Conservation (phyloP, 1,140 invertebrate species). For the Zaprionus vittiger region DNA sequence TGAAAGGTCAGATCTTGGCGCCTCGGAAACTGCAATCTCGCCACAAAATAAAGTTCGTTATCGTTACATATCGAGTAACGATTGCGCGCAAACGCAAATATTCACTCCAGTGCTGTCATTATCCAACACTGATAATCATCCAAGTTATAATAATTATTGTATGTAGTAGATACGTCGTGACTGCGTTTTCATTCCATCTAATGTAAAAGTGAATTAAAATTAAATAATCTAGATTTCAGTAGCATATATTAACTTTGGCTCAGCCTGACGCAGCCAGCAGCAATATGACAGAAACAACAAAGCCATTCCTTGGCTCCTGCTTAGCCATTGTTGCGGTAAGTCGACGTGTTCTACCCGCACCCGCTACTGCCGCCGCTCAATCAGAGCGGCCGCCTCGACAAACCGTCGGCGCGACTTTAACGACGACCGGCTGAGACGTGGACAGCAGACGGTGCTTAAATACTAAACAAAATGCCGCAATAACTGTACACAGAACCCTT, state of each 20-base stretch:
- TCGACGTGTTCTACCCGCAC: slow-evolving; percentile 68
- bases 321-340: slow-evolving; percentile 70
- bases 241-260: slow-evolving; percentile 35
- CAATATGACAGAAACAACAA: slow-evolving; percentile 64
- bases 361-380: slow-evolving; percentile 1
- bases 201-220: slow-evolving; percentile 63
- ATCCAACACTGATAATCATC: slow-evolving; percentile 31
- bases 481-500: background rate
- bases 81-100: background rate
- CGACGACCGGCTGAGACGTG: slow-evolving; percentile 18
- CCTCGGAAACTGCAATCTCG: no score
- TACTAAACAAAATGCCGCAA: background rate
- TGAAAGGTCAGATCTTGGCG: no score
- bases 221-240: slow-evolving; percentile 45
- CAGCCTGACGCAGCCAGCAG: slow-evolving; percentile 38
- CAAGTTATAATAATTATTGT: slow-evolving; percentile 34
- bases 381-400: background rate
- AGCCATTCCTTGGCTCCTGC: slow-evolving; percentile 60
- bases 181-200: slow-evolving; percentile 61
- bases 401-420: background rate
- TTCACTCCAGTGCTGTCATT: background rate
- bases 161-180: slow-evolving; percentile 45
- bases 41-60: background rate
- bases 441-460: background rate
- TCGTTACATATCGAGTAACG: background rate